phyloP scores from a whole-genome alignment of 1,140 invertebrate species.

The Pentalonia nigronervosa region DNA sequence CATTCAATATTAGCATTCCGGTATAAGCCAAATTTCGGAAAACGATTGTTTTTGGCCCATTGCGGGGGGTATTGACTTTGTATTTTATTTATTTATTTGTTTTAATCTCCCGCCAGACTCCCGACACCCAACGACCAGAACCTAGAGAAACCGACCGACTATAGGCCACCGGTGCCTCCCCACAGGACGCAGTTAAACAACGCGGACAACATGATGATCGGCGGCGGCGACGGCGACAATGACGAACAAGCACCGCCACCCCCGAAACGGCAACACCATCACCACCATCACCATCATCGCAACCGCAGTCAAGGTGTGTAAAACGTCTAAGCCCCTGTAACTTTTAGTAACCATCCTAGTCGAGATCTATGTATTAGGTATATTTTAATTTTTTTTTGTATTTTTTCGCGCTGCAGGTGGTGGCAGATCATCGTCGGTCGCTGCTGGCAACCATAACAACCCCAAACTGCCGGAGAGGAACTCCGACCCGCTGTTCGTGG shows the following conservation, averaged over 20 bases:
- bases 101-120: neutral
- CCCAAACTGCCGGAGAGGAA: slow-evolving; percentile 59
- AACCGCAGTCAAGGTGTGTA: slow-evolving; percentile 64
- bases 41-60: neutral
- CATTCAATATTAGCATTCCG: neutral
- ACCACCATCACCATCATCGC: slow-evolving; percentile 64
- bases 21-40: neutral
- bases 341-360: neutral
- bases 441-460: neutral
- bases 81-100: neutral
- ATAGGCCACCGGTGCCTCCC: slow-evolving; percentile 85
- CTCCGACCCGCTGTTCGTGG: slow-evolving; percentile 52
- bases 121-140: slow-evolving; percentile 69
- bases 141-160: slow-evolving; percentile 68
- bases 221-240: neutral
- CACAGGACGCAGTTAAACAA: slow-evolving; percentile 69
- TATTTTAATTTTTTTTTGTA: neutral
- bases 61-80: neutral
- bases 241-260: slow-evolving; percentile 30
- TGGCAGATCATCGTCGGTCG: neutral
- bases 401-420: neutral
- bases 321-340: neutral
- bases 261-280: slow-evolving; percentile 57
- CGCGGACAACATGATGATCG: neutral
- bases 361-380: neutral